These are phyloP conservation scores for Meloidogyne hapla DNA, from an alignment of 1,140 invertebrate genomes.

Conservation along the genomic window DNA sequence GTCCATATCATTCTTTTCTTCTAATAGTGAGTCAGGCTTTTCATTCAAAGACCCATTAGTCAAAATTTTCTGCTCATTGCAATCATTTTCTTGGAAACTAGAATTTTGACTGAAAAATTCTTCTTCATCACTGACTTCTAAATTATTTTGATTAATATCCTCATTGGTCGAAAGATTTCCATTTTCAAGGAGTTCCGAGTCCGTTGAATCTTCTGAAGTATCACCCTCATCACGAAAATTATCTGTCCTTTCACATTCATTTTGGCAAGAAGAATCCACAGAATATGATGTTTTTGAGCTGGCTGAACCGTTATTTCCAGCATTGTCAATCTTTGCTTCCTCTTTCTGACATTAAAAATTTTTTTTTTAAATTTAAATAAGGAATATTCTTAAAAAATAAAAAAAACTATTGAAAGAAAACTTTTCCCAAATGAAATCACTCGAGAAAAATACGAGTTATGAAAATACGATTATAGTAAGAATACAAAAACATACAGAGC, in stretches of 20 bases:
- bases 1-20: neutral
- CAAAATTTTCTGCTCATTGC: neutral
- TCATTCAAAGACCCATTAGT: neutral
- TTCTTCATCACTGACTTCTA: neutral
- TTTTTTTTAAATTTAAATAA: too few relatives aligned
- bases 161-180: neutral
- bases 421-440: too few relatives aligned
- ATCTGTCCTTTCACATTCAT: neutral
- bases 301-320: too few relatives aligned
- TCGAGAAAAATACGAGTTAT: too few relatives aligned
- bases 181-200: neutral
- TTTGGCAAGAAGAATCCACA: too few relatives aligned
- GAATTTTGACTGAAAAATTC: neutral
- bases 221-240: neutral
- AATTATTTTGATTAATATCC: neutral
- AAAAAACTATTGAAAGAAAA: too few relatives aligned
- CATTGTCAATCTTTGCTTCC: too few relatives aligned
- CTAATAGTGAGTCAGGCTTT: neutral
- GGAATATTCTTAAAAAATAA: too few relatives aligned
- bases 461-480: too few relatives aligned
- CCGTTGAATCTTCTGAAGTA: neutral
- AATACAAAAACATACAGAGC: neutral
- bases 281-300: too few relatives aligned
- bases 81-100: neutral
- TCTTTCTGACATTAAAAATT: too few relatives aligned